A percentile compares a stretch with the other conserved stretches of the same genome.
These are phyloP conservation scores for Muntiacus reevesi DNA, from an alignment of 2,113 vertebrate species.

Conservation along the genomic window DNA sequence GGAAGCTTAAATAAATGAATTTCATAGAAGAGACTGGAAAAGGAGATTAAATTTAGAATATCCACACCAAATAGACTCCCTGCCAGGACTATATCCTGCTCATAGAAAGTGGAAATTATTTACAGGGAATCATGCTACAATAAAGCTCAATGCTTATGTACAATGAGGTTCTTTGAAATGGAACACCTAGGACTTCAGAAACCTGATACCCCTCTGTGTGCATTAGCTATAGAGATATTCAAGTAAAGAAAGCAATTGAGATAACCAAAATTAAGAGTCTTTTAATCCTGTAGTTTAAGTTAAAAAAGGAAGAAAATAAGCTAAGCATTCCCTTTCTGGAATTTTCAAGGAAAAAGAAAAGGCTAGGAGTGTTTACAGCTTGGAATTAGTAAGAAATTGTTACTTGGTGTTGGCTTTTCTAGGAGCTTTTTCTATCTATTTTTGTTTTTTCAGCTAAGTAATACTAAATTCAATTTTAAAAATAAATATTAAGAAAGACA, in stretches of 20 bases:
- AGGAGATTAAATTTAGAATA: background rate
- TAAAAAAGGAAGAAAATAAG: background rate
- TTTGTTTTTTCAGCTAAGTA: background rate
- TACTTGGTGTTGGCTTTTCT: background rate
- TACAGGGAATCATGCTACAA: background rate
- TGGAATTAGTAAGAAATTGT: background rate
- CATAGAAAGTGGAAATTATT: background rate
- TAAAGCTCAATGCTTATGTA: background rate
- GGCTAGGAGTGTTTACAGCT: background rate
- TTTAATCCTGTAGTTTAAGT: background rate
- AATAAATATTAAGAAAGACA: background rate
- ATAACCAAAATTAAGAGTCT: background rate
- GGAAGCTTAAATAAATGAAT: background rate
- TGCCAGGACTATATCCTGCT: background rate
- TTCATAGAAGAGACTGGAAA: background rate
- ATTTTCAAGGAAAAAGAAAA: conserved; percentile 9
- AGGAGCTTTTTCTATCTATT: background rate
- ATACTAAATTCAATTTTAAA: background rate
- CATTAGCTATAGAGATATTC: background rate
- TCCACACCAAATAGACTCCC: background rate
- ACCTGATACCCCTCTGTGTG: background rate
- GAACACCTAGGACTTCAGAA: background rate
- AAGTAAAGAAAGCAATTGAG: background rate
- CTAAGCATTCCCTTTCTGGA: background rate
- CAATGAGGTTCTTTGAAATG: background rate